Evolutionary conservation across 2,888 invertebrate genomes (phyloP).

Genomic region (Sarcophaga caerulescens): DNA sequence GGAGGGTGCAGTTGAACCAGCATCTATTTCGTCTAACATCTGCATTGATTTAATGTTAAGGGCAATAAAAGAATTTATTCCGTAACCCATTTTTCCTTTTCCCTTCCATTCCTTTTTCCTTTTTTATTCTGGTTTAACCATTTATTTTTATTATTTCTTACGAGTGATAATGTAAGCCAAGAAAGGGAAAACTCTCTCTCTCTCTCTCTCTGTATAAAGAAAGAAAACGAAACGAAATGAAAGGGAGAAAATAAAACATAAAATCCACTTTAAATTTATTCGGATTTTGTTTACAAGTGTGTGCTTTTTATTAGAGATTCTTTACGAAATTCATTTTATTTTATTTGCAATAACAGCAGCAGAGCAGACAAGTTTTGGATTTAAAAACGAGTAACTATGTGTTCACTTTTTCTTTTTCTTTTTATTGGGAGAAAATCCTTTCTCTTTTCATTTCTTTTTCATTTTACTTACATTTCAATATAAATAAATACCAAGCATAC

Average conservation of each 20-base stretch:
- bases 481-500: slow-evolving; percentile 4
- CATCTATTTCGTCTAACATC: neutral
- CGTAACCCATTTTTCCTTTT: slow-evolving; percentile 54
- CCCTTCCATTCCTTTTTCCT: too few relatives aligned
- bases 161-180: too few relatives aligned
- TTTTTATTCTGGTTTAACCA: neutral
- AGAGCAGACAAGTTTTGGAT: slow-evolving; percentile 47
- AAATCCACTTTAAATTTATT: slow-evolving; percentile 62
- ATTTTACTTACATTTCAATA: slow-evolving; percentile 30
- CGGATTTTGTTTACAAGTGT: slow-evolving; percentile 51
- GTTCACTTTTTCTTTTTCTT: neutral
- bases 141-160: slow-evolving; percentile 54
- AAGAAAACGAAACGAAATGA: slow-evolving; percentile 17
- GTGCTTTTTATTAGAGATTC: neutral
- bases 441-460: slow-evolving; percentile 32
- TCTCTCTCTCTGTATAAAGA: neutral
- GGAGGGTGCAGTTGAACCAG: neutral
- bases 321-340: neutral
- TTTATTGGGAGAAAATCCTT: slow-evolving; percentile 55
- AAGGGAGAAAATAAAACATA: slow-evolving; percentile 28
- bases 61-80: slow-evolving; percentile 60
- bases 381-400: slow-evolving; percentile 25
- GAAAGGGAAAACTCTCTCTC: neutral
- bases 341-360: slow-evolving; percentile 38
- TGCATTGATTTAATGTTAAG: slow-evolving; percentile 6